Evolutionary conservation across 1,140 invertebrate species (phyloP).

Genomic region (Mylabris phalerata): DNA sequence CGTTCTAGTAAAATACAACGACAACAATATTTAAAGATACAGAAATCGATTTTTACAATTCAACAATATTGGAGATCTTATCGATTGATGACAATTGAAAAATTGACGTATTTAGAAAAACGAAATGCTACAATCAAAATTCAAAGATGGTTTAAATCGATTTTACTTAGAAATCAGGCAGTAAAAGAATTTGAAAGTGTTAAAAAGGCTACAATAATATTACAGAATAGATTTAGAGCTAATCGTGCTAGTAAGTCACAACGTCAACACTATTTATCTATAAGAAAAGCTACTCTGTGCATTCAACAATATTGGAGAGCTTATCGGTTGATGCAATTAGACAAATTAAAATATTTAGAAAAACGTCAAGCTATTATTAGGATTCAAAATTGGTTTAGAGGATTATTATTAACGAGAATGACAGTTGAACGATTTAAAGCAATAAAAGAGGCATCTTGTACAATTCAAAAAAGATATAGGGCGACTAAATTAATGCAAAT

Average conservation of each 20-base stretch:
- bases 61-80: slow-evolving; percentile 28
- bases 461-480: slow-evolving; percentile 34
- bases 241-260: slow-evolving; percentile 34
- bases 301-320: slow-evolving; percentile 38
- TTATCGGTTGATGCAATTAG: neutral
- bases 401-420: neutral
- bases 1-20: slow-evolving; percentile 29
- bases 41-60: slow-evolving; percentile 19
- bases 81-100: slow-evolving; percentile 20
- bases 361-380: slow-evolving; percentile 22
- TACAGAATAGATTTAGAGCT: slow-evolving; percentile 42
- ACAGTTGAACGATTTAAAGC: slow-evolving; percentile 6
- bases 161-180: slow-evolving; percentile 8
- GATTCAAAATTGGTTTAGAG: slow-evolving; percentile 32
- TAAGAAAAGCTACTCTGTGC: slow-evolving; percentile 30
- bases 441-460: slow-evolving; percentile 34
- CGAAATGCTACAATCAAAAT: slow-evolving; percentile 33
- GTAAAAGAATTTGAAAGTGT: neutral
- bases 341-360: slow-evolving; percentile 14
- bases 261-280: slow-evolving; percentile 34
- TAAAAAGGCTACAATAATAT: slow-evolving; percentile 15
- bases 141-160: slow-evolving; percentile 39
- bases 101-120: slow-evolving; percentile 15
- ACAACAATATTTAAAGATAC: slow-evolving; percentile 23
- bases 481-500: slow-evolving; percentile 16